Percentiles rank a stretch among this genome's conserved stretches.
These are phyloP conservation scores for Phymorhynchus buccinoides DNA, from an alignment of 1,140 invertebrate genomes.

Conservation along the genomic window DNA sequence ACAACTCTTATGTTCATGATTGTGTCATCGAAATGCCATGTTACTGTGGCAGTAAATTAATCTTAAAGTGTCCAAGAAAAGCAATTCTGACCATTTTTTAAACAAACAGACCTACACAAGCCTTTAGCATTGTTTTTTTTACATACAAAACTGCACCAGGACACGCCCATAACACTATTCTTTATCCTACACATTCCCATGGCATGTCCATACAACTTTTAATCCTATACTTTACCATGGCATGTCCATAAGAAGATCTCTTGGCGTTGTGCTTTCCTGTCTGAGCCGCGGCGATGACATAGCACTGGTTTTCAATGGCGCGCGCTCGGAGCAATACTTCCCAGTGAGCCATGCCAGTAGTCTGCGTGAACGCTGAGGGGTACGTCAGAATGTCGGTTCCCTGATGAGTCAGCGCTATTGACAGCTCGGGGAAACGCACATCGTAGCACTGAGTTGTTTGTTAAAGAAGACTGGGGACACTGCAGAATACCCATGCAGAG, in stretches of 20 bases:
- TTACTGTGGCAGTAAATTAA: no score
- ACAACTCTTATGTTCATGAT: no score
- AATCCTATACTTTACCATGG: constrained; percentile 84
- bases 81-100: no score
- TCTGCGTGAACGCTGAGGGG: constrained; percentile 94
- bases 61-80: no score
- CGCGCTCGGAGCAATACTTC: constrained; percentile 79
- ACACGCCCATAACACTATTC: no score
- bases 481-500: no score
- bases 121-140: no score
- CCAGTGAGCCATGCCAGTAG: constrained; percentile 95
- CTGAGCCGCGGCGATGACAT: constrained; percentile 94
- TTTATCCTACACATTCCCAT: no score
- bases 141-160: no score
- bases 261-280: constrained; percentile 90
- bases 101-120: no score
- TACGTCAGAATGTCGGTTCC: constrained; percentile 93
- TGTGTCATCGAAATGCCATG: no score
- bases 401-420: constrained; percentile 80
- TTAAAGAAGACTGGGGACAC: constrained; percentile 22
- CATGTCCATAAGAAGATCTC: constrained; percentile 92
- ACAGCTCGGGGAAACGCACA: constrained; percentile 92
- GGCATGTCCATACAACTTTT: no score
- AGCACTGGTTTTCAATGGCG: constrained; percentile 85
- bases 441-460: constrained; percentile 86